Evolutionary conservation across 2,113 vertebrate genomes (phyloP).

Genomic region (Alouatta palliata): DNA sequence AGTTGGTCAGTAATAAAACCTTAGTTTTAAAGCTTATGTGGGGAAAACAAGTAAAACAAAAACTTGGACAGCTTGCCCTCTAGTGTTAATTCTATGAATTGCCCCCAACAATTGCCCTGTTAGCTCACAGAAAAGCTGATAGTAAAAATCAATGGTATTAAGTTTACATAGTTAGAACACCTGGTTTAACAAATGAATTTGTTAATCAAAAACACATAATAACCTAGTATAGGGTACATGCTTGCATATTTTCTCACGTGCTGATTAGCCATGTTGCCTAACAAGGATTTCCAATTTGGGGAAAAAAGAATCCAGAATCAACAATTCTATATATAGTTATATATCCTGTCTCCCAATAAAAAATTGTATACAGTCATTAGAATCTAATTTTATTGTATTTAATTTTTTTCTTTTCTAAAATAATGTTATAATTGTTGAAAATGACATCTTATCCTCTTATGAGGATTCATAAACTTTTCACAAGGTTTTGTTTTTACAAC

Average conservation of each 20-base stretch:
- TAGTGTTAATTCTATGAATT: conserved; percentile 65
- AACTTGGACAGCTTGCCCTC: conserved; percentile 67
- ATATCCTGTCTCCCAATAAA: neutral
- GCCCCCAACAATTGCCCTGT: conserved; percentile 36
- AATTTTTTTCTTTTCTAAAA: neutral
- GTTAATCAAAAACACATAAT: neutral
- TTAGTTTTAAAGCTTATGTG: neutral
- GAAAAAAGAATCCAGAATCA: neutral
- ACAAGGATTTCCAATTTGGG: neutral
- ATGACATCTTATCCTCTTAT: conserved; percentile 6
- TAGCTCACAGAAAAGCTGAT: neutral
- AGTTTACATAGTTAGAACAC: neutral
- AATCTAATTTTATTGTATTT: neutral
- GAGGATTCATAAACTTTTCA: neutral
- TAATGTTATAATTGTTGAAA: neutral
- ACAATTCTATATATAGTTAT: neutral
- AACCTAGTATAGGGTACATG: neutral
- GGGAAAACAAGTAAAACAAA: conserved; percentile 39
- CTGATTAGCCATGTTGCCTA: conserved; percentile 27
- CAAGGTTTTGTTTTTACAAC: neutral
- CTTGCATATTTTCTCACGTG: neutral
- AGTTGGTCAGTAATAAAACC: neutral
- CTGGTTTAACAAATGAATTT: neutral
- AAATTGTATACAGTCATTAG: neutral
- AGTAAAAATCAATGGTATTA: neutral